These are phyloP conservation scores for Drosophila bifasciata DNA, from an alignment of 1,140 invertebrate species.

Conservation along the genomic window DNA sequence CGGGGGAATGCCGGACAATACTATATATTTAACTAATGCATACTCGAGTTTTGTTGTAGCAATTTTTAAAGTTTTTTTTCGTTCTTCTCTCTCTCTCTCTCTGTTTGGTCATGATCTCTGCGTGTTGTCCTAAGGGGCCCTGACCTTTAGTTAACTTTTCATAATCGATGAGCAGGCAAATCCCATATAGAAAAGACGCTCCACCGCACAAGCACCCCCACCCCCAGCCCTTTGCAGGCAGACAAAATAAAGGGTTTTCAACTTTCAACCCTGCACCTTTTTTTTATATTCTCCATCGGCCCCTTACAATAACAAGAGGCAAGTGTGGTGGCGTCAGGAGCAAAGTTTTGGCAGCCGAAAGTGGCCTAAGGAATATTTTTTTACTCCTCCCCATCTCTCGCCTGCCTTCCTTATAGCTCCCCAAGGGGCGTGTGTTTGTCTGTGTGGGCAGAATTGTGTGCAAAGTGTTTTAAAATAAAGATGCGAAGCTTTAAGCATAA, in stretches of 20 bases:
- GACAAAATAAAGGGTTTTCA: slow-evolving; percentile 72
- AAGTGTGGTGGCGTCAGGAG: slow-evolving; percentile 58
- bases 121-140: slow-evolving; percentile 23
- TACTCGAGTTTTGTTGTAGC: slow-evolving; percentile 4
- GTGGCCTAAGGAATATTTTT: slow-evolving; percentile 50
- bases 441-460: slow-evolving; percentile 11
- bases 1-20: not conserved
- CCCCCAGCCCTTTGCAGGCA: not conserved
- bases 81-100: slow-evolving; percentile 15
- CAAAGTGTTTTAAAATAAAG: slow-evolving; percentile 49
- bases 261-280: slow-evolving; percentile 72
- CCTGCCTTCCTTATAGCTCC: slow-evolving; percentile 9
- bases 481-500: slow-evolving; percentile 32
- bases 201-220: not conserved
- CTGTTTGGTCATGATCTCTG: slow-evolving; percentile 12
- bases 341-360: slow-evolving; percentile 47
- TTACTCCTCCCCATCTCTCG: slow-evolving; percentile 38
- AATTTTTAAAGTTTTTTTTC: slow-evolving; percentile 19
- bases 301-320: slow-evolving; percentile 58
- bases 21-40: slow-evolving; percentile 23
- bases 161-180: slow-evolving; percentile 72
- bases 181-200: slow-evolving; percentile 27
- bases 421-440: slow-evolving; percentile 23
- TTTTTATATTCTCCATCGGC: slow-evolving; percentile 36
- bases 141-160: slow-evolving; percentile 73